Percentiles rank a stretch among this genome's conserved stretches.
These are phyloP conservation scores for Drosophila yooni DNA, from an alignment of 2,888 invertebrate species.

Conservation along the genomic window DNA sequence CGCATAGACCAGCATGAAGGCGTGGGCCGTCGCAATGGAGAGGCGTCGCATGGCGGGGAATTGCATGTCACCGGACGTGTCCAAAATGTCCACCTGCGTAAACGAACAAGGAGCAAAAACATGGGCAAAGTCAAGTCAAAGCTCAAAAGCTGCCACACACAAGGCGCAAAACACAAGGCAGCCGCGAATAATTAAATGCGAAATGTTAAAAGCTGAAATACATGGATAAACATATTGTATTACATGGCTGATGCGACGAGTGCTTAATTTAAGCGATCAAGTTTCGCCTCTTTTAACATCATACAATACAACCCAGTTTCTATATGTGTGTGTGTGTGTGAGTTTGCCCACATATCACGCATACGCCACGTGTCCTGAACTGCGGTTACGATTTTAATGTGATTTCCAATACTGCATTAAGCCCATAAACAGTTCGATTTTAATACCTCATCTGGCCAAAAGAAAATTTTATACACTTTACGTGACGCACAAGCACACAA, in stretches of 20 bases:
- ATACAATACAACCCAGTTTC: neutral
- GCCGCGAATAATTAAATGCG: constrained; percentile 28
- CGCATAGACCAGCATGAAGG: constrained; percentile 94
- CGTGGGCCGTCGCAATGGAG: constrained; percentile 94
- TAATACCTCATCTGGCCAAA: constrained; percentile 7
- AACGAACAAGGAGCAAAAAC: constrained; percentile 8
- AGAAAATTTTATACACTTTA: constrained; percentile 30
- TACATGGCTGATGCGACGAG: constrained; percentile 18
- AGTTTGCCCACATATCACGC: constrained; percentile 7
- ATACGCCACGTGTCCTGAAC: constrained; percentile 34
- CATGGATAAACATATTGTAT: constrained; percentile 11
- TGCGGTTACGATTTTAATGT: constrained; percentile 26
- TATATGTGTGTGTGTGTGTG: neutral
- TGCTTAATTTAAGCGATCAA: constrained; percentile 29
- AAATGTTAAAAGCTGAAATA: constrained; percentile 10
- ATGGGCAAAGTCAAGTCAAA: constrained; percentile 4
- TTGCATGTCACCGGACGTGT: constrained; percentile 94
- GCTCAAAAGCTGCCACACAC: constrained; percentile 5
- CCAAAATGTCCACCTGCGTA: constrained; percentile 89
- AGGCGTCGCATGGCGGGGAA: constrained; percentile 96
- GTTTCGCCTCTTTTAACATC: constrained; percentile 16
- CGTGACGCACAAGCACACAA: constrained; percentile 2
- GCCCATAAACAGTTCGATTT: constrained; percentile 37
- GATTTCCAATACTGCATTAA: constrained; percentile 13
- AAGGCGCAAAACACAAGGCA: constrained; percentile 14